Conservation (phyloP, 2,888 invertebrate species). For the Lymantria monacha region DNA sequence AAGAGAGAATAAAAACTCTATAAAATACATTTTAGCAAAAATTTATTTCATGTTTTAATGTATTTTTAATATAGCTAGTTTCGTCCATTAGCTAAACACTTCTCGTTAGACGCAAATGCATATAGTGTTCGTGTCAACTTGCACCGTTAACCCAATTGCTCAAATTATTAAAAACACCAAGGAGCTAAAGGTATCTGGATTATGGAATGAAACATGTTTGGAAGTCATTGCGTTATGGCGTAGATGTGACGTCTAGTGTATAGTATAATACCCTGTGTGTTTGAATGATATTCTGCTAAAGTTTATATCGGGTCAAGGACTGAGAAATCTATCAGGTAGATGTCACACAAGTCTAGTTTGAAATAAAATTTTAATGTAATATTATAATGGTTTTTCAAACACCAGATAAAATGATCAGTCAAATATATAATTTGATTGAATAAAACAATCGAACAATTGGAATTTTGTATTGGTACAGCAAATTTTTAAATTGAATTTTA, state of each 20-base stretch:
- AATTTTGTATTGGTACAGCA: too few relatives aligned
- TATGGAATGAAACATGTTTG: slow-evolving; percentile 16
- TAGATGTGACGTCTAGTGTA: slow-evolving; percentile 36
- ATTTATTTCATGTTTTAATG: slow-evolving; percentile 37
- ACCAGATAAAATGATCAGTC: too few relatives aligned
- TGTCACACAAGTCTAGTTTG: slow-evolving; percentile 42
- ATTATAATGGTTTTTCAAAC: background rate
- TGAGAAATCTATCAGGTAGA: slow-evolving; percentile 48
- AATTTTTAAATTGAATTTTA: too few relatives aligned
- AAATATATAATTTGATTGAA: too few relatives aligned
- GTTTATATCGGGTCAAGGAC: slow-evolving; percentile 61
- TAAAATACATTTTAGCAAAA: slow-evolving; percentile 35
- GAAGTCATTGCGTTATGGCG: slow-evolving; percentile 26
- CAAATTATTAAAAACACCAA: slow-evolving; percentile 41
- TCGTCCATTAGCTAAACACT: slow-evolving; percentile 36
- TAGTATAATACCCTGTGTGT: slow-evolving; percentile 44
- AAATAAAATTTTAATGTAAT: slow-evolving; percentile 46
- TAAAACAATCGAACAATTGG: too few relatives aligned
- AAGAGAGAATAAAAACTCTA: slow-evolving; percentile 32
- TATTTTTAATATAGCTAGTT: slow-evolving; percentile 41
- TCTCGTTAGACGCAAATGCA: slow-evolving; percentile 29
- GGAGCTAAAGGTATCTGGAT: slow-evolving; percentile 12
- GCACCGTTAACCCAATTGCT: slow-evolving; percentile 43
- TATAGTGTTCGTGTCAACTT: slow-evolving; percentile 26
- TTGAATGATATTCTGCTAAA: slow-evolving; percentile 48